Evolutionary conservation across 1,140 invertebrate genomes (phyloP), one percentile per base, ranked within the genome.

Genomic region (Leptinotarsa defecta): DNA sequence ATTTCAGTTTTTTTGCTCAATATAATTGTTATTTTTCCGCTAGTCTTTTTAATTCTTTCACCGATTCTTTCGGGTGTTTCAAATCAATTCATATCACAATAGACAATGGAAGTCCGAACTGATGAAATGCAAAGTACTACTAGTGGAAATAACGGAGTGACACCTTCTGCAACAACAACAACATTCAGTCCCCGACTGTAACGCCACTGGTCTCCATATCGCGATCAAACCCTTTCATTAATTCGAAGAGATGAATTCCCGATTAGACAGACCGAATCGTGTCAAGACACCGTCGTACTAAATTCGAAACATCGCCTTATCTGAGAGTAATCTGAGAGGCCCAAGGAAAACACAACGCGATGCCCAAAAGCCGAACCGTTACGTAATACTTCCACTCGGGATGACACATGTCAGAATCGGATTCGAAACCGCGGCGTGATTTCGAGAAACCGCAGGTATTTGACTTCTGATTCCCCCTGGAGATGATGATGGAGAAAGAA

Each of bases 201-300:
- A 57, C 52, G 52, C 52, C 52, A 69, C 68, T 64, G 74, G 72
- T 62, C 15, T 57, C 73, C 73, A 77, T 81, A 81, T 81, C 80
- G 76, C 78, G 77, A 80, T 81, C 77, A 76, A 75, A 76, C 68
- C 76, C 77, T 80, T 81, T 81, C 80, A 81, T 81, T 81, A 81
- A 81, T 81, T 81, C 79, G 74, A 77, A 78, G 79, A 80, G 80
- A 81, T 81, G 80, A 77, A 81, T 79, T 75, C 75, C 73, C 79
- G 80, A 81, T 81, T 80, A 81, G 73, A 71, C 76, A 73, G 67
- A 57, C 73, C 76, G 71, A 80, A 76, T 77, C 80, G 80, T 81
- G 80, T 81, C 80, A 75, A 75, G 80, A 81, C 80, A 80, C 13
- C 64, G 27, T 75, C 77, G 74, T 79, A 81, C 79, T 81, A 81